phyloP scores from a whole-genome alignment of 2,113 vertebrate species.

The Indicator indicator region DNA sequence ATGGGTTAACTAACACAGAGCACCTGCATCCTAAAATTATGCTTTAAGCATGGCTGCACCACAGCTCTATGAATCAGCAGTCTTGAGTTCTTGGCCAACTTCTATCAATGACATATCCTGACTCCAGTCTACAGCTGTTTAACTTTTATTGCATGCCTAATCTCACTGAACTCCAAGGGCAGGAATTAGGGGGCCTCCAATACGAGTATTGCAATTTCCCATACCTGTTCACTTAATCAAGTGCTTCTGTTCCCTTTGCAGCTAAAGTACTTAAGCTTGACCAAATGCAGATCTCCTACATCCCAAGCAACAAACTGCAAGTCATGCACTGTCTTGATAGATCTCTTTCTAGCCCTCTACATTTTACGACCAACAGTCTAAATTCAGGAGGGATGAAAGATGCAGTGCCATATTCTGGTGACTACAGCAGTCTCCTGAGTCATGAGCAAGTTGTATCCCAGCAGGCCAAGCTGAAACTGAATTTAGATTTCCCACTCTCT shows the following conservation, averaged over 20 bases:
- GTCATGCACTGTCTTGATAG: background rate
- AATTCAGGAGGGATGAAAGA: background rate
- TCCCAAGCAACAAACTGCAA: background rate
- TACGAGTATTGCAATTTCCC: background rate
- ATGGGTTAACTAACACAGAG: background rate
- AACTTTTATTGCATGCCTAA: background rate
- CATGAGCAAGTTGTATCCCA: background rate
- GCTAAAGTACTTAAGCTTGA: background rate
- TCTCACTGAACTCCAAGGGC: background rate
- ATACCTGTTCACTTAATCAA: background rate
- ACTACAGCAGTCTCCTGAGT: background rate
- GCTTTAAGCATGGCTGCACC: background rate
- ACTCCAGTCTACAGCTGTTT: background rate
- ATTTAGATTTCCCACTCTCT: background rate
- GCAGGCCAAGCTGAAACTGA: background rate
- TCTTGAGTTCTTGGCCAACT: background rate
- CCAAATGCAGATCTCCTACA: background rate
- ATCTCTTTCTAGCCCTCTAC: background rate
- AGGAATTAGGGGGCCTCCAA: background rate
- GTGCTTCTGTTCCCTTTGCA: background rate
- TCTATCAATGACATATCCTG: background rate
- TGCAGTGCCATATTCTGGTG: background rate
- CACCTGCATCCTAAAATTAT: background rate
- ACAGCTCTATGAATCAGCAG: conserved; percentile 11
- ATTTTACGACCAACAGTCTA: background rate